Percentiles rank a stretch among this genome's conserved stretches.
Evolutionary conservation across 2,888 invertebrate genomes (phyloP).

Genomic region (Ceratothoa steindachneri): DNA sequence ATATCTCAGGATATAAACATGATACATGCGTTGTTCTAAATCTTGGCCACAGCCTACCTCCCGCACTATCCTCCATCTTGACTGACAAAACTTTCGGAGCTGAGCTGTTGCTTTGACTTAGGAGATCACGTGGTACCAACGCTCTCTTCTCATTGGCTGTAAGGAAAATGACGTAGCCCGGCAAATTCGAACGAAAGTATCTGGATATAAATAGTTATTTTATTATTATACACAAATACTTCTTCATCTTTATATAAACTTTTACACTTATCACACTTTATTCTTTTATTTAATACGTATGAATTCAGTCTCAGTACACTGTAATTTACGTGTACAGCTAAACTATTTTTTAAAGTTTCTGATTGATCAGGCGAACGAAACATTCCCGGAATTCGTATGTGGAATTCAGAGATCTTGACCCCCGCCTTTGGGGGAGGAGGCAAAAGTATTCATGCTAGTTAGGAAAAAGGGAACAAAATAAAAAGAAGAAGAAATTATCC

Average conservation of each 20-base stretch:
- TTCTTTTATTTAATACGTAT: no score
- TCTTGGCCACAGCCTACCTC: conserved; percentile 16
- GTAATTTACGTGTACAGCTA: no score
- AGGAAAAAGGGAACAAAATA: conserved; percentile 4
- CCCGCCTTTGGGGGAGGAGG: not conserved
- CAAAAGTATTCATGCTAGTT: conserved; percentile 5
- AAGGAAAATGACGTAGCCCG: conserved; percentile 33
- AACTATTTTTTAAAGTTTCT: no score
- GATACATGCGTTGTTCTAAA: conserved; percentile 38
- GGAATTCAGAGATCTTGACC: not conserved
- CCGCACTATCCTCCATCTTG: conserved; percentile 47
- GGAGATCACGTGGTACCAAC: conserved; percentile 38
- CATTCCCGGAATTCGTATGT: not conserved
- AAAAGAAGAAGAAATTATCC: not conserved
- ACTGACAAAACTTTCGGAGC: conserved; percentile 43
- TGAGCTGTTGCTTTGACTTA: conserved; percentile 45
- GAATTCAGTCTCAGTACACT: no score
- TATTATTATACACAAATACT: conserved; percentile 12
- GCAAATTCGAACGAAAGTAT: conserved; percentile 34
- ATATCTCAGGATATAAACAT: conserved; percentile 67
- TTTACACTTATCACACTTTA: no score
- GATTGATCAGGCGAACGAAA: conserved; percentile 2
- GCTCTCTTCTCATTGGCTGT: conserved; percentile 25
- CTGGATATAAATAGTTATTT: not conserved
- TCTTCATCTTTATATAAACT: no score